These are phyloP conservation scores for Oryzias sinensis DNA, from an alignment of 2,797 vertebrate genomes.

Conservation along the genomic window DNA sequence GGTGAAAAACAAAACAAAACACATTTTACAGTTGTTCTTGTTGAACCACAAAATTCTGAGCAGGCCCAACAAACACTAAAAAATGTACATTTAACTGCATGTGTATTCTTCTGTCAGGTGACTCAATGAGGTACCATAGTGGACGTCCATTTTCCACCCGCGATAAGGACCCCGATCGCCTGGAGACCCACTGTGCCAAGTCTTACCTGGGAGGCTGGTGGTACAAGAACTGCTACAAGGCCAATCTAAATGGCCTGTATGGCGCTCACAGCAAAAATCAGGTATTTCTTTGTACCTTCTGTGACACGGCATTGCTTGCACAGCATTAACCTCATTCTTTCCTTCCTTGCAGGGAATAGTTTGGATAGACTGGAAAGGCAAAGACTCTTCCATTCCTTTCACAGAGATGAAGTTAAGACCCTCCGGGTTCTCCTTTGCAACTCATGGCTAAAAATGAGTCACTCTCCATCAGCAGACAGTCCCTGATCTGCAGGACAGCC, in stretches of 20 bases:
- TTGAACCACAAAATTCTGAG: not conserved
- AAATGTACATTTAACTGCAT: not conserved
- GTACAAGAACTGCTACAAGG: constrained; percentile 92
- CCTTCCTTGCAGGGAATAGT: constrained; percentile 82
- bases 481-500: constrained; percentile 10
- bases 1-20: too few species aligned
- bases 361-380: constrained; percentile 94
- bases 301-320: not conserved
- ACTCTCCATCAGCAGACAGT: constrained; percentile 1
- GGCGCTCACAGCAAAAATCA: constrained; percentile 84
- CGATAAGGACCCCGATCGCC: constrained; percentile 81
- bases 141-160: constrained; percentile 86
- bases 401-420: constrained; percentile 89
- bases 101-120: constrained; percentile 71
- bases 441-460: constrained; percentile 65
- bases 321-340: constrained; percentile 4
- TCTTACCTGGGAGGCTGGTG: constrained; percentile 92
- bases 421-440: constrained; percentile 65
- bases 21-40: not conserved
- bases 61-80: not conserved
- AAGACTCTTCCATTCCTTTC: constrained; percentile 88
- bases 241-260: constrained; percentile 90
- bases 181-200: constrained; percentile 84
- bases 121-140: constrained; percentile 90
- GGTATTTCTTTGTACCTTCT: constrained; percentile 61